Base-by-base conservation (phyloP, 2,888 invertebrate genomes). In the Dusona sp. region DNA sequence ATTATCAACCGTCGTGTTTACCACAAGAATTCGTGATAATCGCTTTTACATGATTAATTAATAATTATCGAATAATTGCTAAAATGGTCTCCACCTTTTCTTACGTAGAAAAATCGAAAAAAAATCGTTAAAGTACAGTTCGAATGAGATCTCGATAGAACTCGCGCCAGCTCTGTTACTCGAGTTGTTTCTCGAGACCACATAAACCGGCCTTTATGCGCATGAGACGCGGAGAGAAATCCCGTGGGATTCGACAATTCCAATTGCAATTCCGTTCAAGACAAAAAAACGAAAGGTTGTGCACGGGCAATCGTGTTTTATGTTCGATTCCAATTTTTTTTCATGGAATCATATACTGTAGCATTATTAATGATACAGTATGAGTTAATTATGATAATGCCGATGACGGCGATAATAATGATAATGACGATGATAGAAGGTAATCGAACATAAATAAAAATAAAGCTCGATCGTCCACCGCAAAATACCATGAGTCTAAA, bases 241-340 rank as follows among this genome's bases (percentile, higher is more conserved):
- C 78, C 83, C 83, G 83, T 83, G 83, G 83, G 83, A 83, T 78
- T 83, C 78, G 78, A 78, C 68, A 25, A 54, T 54, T 78, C 65
- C 61, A 78, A 78, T 83, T 68, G 33, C 77, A 78, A 83, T 77
- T 83, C 54, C 57, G 61, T 45, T 48, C 13, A 54, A 42, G 51
- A 54, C 13, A 19, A 25, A 48, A 65, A 65, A 64, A 65, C 19
- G 48, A 77, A 67, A 67, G 67, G 54, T 42, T 57, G 57, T 74
- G 38, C 57, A 45, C 38, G 33, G 19, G 38, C 33, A 54, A 73
- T 45, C n/a, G 72, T 33, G 22, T 72, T 36, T 38, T 54, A 33
- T 36, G 51, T 9, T 51, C n/a, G 51, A 72, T n/a, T n/a, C 51
- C 11, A n/a, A 36, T 29, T 61, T 42, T 13, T 0, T 45, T 68